Conservation (phyloP, 2,888 invertebrate genomes). For the Epistrophe grossulariae region DNA sequence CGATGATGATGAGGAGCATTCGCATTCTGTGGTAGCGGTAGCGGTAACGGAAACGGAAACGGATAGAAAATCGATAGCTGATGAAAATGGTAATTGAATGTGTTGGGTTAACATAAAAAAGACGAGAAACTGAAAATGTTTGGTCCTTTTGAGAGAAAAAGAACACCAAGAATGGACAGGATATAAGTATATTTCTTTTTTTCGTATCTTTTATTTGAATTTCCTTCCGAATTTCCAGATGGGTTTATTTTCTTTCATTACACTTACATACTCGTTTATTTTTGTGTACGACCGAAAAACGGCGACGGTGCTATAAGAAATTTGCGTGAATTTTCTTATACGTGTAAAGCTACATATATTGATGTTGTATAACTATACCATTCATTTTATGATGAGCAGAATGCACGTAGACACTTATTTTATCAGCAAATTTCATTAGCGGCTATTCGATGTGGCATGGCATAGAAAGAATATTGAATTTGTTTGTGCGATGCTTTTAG, state of each 20-base stretch:
- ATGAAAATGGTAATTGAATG: conserved; percentile 74
- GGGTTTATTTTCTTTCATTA: conserved; percentile 22
- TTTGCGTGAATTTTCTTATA: conserved; percentile 22
- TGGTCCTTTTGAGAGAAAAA: conserved; percentile 9
- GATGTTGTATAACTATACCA: too few relatives aligned
- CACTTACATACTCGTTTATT: background rate
- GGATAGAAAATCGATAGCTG: conserved; percentile 66
- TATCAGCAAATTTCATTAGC: conserved; percentile 47
- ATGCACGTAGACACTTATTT: conserved; percentile 59
- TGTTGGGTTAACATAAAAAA: conserved; percentile 48
- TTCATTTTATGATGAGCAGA: conserved; percentile 20
- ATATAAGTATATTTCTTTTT: conserved; percentile 16
- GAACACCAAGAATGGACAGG: conserved; percentile 21
- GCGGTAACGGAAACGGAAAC: conserved; percentile 17
- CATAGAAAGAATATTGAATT: conserved; percentile 36
- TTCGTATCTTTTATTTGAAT: conserved; percentile 40
- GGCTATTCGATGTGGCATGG: conserved; percentile 22
- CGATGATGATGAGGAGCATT: conserved; percentile 24
- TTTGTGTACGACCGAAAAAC: background rate
- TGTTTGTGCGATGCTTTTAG: conserved; percentile 4
- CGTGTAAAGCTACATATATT: background rate
- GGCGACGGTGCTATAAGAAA: background rate
- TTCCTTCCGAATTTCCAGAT: conserved; percentile 41
- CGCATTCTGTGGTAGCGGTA: conserved; percentile 16
- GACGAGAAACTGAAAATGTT: conserved; percentile 14